Conservation (phyloP, 2,888 invertebrate species). For the Griposia aprilina region DNA sequence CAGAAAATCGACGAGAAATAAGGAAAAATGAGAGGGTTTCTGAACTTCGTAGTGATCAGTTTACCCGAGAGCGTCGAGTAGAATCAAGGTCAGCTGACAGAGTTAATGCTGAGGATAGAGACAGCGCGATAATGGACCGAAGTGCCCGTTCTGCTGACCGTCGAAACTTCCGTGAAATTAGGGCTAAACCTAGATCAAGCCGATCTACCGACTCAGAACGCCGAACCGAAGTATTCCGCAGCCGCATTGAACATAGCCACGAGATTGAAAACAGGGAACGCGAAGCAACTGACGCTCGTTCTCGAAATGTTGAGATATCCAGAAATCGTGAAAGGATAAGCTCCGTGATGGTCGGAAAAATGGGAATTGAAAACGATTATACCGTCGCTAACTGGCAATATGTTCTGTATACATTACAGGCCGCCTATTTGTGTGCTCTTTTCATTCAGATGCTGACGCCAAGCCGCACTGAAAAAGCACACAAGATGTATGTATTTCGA, state of each 20-base stretch:
- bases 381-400: slow-evolving; percentile 76
- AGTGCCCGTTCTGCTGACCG: slow-evolving; percentile 37
- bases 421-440: slow-evolving; percentile 79
- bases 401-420: slow-evolving; percentile 82
- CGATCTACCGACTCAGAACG: slow-evolving; percentile 36
- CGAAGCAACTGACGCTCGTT: slow-evolving; percentile 53
- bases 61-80: slow-evolving; percentile 18
- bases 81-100: slow-evolving; percentile 38
- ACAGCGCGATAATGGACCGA: slow-evolving; percentile 27
- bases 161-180: slow-evolving; percentile 41
- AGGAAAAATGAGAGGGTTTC: slow-evolving; percentile 37
- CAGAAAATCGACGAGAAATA: slow-evolving; percentile 27
- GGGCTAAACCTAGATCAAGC: slow-evolving; percentile 16
- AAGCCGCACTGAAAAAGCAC: slow-evolving; percentile 65
- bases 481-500: slow-evolving; percentile 64
- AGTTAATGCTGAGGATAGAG: slow-evolving; percentile 29
- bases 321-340: slow-evolving; percentile 51
- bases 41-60: slow-evolving; percentile 25
- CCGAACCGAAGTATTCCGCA: slow-evolving; percentile 30
- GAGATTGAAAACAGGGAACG: slow-evolving; percentile 52
- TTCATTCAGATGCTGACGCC: slow-evolving; percentile 75
- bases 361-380: slow-evolving; percentile 47
- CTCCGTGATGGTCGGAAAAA: slow-evolving; percentile 18
- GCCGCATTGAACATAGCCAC: slow-evolving; percentile 26
- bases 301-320: slow-evolving; percentile 50